Conservation (phyloP, 1,140 invertebrate species). For the Globodera rostochiensis region DNA sequence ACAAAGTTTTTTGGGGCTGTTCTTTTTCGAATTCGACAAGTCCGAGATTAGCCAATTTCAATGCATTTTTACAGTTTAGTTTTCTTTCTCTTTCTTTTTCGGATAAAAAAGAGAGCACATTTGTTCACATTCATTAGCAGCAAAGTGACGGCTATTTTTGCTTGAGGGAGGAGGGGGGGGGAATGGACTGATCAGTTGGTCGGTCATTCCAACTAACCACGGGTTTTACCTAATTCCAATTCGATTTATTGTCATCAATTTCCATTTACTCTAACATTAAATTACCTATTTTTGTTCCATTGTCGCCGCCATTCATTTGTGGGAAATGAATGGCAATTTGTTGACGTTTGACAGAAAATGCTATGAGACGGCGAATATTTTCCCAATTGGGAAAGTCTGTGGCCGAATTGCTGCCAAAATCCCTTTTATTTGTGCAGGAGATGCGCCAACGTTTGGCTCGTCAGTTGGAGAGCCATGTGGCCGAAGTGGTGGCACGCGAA, state of each 20-base stretch:
- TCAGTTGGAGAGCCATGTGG: slow-evolving; percentile 26
- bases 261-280: too few species aligned
- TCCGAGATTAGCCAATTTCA: too few species aligned
- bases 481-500: slow-evolving; percentile 12
- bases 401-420: not conserved
- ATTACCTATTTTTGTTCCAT: too few species aligned
- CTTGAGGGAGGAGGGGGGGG: not conserved
- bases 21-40: too few species aligned
- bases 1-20: too few species aligned
- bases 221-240: too few species aligned
- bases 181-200: not conserved
- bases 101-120: not conserved
- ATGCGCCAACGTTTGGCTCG: slow-evolving; percentile 24
- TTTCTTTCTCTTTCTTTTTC: slow-evolving; percentile 1
- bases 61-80: not conserved
- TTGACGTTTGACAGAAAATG: not conserved
- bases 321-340: too few species aligned
- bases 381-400: not conserved
- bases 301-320: too few species aligned
- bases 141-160: not conserved
- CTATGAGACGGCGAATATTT: not conserved
- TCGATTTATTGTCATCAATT: too few species aligned
- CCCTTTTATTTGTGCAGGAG: slow-evolving; percentile 7
- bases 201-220: too few species aligned
- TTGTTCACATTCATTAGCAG: not conserved